These are phyloP conservation scores for Astreopora myriophthalma DNA, from an alignment of 64 coral and sea anemone genomes.

Conservation along the genomic window DNA sequence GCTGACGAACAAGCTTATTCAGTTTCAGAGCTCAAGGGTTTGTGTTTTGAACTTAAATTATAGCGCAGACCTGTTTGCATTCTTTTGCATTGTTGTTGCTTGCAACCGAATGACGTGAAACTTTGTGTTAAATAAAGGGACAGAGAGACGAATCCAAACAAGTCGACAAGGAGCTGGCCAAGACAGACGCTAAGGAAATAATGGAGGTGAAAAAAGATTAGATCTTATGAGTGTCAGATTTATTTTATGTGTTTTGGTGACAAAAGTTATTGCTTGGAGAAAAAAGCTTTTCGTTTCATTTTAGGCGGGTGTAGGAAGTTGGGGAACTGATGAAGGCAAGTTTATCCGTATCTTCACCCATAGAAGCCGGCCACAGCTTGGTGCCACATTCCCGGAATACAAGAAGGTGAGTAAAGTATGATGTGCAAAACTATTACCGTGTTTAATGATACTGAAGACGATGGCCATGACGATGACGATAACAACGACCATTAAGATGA, in stretches of 20 bases:
- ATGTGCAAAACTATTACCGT: not conserved
- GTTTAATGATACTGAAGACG: not conserved
- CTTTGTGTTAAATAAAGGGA: conserved; percentile 31
- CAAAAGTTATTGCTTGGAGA: too few species aligned
- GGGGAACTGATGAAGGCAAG: conserved; percentile 85
- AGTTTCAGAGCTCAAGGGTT: too few species aligned
- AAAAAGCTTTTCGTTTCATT: not conserved
- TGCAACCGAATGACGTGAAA: not conserved
- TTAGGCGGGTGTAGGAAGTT: conserved; percentile 74
- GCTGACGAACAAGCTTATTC: too few species aligned
- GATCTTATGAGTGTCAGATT: not conserved
- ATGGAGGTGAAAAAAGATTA: conserved; percentile 50
- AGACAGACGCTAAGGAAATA: conserved; percentile 72
- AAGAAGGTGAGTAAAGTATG: conserved; percentile 50
- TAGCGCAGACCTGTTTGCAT: too few species aligned
- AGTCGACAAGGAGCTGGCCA: conserved; percentile 78
- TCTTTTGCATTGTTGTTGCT: not conserved
- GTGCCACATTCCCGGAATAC: conserved; percentile 81
- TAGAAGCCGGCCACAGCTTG: conserved; percentile 79
- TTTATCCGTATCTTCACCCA: conserved; percentile 89
- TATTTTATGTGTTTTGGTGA: not conserved
- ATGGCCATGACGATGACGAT: not conserved
- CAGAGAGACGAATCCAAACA: conserved; percentile 74
- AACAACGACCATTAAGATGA: not conserved
- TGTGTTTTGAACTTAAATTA: too few species aligned